Evolutionary conservation across 2,113 vertebrate species (phyloP), one percentile per base, ranked within the genome.

Genomic region (Felis chaus): DNA sequence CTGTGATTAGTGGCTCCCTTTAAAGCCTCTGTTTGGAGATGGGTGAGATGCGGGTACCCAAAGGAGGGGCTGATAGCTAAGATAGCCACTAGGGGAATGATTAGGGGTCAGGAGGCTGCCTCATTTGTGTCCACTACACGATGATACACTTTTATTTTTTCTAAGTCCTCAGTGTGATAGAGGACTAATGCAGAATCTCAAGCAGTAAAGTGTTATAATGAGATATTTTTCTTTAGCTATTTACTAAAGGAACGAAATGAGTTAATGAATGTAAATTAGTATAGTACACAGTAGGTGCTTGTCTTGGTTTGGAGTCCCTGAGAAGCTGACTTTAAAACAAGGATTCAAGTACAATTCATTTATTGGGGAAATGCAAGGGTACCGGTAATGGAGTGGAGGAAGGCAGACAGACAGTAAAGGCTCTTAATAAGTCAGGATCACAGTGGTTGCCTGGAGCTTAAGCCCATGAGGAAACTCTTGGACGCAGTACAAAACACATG

Each of bases 271-370:
- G 16, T 57, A 18, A 19, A 27, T 31, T 33, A 14, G 4, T 21
- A 31, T 53, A 25, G 50, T 10, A 48, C 29, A 36, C 4, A 65
- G 71, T 27, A 55, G 73, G 25, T 63, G 15, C 11, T 68, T 87
- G 16, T 81, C 74, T 96, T 91, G 92, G 23, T 61, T 80, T 61
- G 29, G 12, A 41, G 84, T 78, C 41, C 39, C 9, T 21, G 27
- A 81, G 63, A 97, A 91, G 68, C 74, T 73, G 53, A 79, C 31
- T 73, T 83, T 79, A 31, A 97, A 82, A 45, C 27, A 61, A 84
- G 69, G 65, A 74, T 91, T 85, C 39, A 89, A 80, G 66, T n/a
- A 5, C 16, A 74, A 50, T 41, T 55, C 41, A 29, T 84, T 92
- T 63, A 82, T 87, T 79, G 69, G 31, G 61, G 50, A 91, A 85